phyloP scores from a whole-genome alignment of 2,888 invertebrate species.

The Dexiosoma caninum region DNA sequence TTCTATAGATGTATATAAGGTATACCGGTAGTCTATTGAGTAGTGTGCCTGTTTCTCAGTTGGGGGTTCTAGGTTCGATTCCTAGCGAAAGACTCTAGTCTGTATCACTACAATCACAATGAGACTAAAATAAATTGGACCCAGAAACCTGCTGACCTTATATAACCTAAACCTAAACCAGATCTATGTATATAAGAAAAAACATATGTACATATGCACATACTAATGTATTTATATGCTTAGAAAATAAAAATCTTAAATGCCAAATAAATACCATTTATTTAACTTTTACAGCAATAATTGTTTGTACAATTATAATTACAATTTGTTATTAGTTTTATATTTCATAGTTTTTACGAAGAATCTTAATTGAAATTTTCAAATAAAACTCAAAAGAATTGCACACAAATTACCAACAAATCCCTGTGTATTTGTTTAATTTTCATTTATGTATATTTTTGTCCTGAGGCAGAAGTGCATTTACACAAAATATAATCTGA shows the following conservation, averaged over 20 bases:
- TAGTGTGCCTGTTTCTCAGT: too few relatives aligned
- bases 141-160: too few relatives aligned
- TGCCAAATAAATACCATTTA: not conserved
- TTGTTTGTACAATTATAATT: not conserved
- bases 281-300: not conserved
- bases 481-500: not conserved
- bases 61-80: too few relatives aligned
- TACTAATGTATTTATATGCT: too few relatives aligned
- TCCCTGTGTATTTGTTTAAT: not conserved
- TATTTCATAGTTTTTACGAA: not conserved
- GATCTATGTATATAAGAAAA: not conserved
- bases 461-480: not conserved
- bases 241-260: not conserved
- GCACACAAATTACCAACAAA: not conserved
- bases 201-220: not conserved
- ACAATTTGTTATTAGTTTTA: not conserved
- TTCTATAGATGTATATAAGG: too few relatives aligned
- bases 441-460: not conserved
- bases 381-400: not conserved
- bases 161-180: too few relatives aligned
- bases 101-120: too few relatives aligned
- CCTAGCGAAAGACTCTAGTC: too few relatives aligned
- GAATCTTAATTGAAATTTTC: not conserved
- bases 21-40: too few relatives aligned
- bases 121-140: too few relatives aligned